These are phyloP conservation scores for Torymus texanus DNA, from an alignment of 2,888 invertebrate species.

Conservation along the genomic window DNA sequence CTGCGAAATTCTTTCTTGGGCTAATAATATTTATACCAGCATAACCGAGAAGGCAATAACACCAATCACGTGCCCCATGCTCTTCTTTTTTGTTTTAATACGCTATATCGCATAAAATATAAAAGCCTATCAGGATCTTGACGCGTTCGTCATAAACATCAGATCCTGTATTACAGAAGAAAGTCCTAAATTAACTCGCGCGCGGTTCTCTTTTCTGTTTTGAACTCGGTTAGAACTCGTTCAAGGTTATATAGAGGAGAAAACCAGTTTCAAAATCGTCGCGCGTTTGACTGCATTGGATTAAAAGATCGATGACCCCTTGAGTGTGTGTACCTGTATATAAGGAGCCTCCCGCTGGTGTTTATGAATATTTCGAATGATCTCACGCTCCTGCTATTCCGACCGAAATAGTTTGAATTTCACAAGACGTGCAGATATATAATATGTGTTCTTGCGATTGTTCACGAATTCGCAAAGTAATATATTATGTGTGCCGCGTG, in stretches of 20 bases:
- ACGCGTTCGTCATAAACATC: no score
- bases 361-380: conserved; percentile 6
- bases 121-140: no score
- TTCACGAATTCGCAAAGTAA: no score
- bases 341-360: neutral
- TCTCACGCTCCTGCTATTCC: neutral
- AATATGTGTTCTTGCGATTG: no score
- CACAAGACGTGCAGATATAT: neutral
- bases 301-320: conserved; percentile 51
- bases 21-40: no score
- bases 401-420: neutral
- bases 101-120: no score
- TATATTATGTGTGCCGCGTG: no score
- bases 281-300: conserved; percentile 33
- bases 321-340: neutral
- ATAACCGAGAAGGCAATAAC: no score
- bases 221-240: conserved; percentile 40
- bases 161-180: neutral
- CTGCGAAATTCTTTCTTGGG: no score
- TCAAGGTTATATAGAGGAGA: neutral
- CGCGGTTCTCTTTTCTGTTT: conserved; percentile 11
- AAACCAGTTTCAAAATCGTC: conserved; percentile 49
- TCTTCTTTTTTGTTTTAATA: no score
- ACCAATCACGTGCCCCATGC: no score
- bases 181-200: conserved; percentile 7